Evolutionary conservation across 2,113 vertebrate species (phyloP).

Genomic region (Junco hyemalis): DNA sequence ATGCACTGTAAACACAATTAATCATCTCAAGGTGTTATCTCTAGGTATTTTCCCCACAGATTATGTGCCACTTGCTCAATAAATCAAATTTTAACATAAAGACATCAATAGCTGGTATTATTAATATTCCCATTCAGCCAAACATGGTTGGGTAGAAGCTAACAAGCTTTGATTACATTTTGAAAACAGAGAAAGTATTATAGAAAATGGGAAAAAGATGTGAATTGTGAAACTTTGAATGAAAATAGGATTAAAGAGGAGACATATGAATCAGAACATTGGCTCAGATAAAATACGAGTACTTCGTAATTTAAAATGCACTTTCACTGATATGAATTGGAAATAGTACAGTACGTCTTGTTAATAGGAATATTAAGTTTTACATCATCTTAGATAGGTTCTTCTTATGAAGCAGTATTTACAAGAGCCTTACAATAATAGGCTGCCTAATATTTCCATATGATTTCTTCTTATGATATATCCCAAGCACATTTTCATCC

Average conservation of each 20-base stretch:
- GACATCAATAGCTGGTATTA: constrained; percentile 59
- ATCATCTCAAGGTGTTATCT: constrained; percentile 71
- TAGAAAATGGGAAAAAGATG: constrained; percentile 31
- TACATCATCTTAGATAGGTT: constrained; percentile 37
- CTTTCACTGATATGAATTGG: constrained; percentile 15
- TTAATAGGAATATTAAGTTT: constrained; percentile 63
- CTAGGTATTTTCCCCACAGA: constrained; percentile 65
- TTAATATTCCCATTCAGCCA: constrained; percentile 63
- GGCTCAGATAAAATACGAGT: constrained; percentile 26
- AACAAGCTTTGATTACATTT: constrained; percentile 56
- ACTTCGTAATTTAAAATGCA: constrained; percentile 40
- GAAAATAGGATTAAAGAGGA: constrained; percentile 46
- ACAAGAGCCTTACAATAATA: constrained; percentile 39
- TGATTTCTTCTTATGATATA: constrained; percentile 43
- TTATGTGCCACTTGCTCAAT: constrained; percentile 60
- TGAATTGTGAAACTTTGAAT: constrained; percentile 36
- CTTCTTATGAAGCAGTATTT: constrained; percentile 53
- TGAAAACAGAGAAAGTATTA: constrained; percentile 39
- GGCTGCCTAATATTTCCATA: constrained; percentile 41
- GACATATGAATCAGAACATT: constrained; percentile 18
- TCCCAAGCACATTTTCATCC: constrained; percentile 25
- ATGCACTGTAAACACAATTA: constrained; percentile 70
- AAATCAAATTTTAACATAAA: constrained; percentile 69
- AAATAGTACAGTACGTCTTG: constrained; percentile 16
- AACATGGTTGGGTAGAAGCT: constrained; percentile 32